Percentiles rank a stretch among this genome's conserved stretches.
Evolutionary conservation across 2,797 vertebrate genomes (phyloP).

Genomic region (Peromyscus melanophrys): DNA sequence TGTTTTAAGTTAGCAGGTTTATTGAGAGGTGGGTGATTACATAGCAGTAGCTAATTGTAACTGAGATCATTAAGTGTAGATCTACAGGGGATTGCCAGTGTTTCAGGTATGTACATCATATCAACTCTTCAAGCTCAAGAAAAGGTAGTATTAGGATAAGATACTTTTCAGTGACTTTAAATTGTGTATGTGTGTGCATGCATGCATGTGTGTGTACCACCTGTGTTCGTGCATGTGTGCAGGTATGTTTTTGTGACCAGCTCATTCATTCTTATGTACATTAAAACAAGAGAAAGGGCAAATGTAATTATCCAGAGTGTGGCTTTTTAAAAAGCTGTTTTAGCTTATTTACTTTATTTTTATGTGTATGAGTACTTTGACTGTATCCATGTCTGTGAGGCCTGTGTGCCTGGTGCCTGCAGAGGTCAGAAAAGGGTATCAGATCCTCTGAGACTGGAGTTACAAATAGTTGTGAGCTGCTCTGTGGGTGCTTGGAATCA

Average conservation of each 20-base stretch:
- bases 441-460: neutral
- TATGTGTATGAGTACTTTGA: neutral
- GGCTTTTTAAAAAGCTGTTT: no score
- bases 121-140: neutral
- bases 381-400: neutral
- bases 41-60: neutral
- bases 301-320: constrained; percentile 47
- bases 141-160: constrained; percentile 12
- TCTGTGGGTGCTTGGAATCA: neutral
- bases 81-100: neutral
- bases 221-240: neutral
- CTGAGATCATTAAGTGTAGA: neutral
- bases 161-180: constrained; percentile 42
- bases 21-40: neutral
- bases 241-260: neutral
- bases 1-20: neutral
- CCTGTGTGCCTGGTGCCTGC: neutral
- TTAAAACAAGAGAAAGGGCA: constrained; percentile 42
- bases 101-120: neutral
- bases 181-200: neutral
- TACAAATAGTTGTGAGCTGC: neutral
- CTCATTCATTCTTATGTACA: constrained; percentile 33
- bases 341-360: neutral
- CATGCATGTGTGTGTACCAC: no score
- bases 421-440: no score